These are phyloP conservation scores for Phorcus lineatus DNA, from an alignment of 2,888 invertebrate species.

Conservation along the genomic window DNA sequence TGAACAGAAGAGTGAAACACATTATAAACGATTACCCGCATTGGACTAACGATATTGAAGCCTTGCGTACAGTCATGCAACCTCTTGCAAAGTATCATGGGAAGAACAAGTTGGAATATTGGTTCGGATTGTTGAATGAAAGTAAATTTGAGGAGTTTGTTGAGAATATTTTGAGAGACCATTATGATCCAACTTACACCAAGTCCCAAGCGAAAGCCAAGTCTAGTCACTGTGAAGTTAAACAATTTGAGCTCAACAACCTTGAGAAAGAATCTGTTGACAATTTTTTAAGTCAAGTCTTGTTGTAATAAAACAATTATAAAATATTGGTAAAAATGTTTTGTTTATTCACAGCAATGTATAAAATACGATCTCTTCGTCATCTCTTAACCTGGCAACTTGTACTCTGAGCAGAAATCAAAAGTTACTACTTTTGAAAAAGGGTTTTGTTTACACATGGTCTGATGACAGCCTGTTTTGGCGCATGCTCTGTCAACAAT, in stretches of 20 bases:
- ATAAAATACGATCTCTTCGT: too few species aligned
- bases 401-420: too few species aligned
- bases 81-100: constrained; percentile 43
- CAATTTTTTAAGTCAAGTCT: constrained; percentile 11
- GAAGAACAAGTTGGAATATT: constrained; percentile 42
- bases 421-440: too few species aligned
- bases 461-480: too few species aligned
- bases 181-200: constrained; percentile 56
- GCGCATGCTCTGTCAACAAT: too few species aligned
- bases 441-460: too few species aligned
- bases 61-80: constrained; percentile 37
- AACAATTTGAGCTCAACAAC: neutral
- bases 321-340: too few species aligned
- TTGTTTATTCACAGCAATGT: too few species aligned
- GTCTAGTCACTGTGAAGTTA: neutral
- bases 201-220: constrained; percentile 55
- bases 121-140: constrained; percentile 48
- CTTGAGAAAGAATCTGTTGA: constrained; percentile 6
- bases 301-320: neutral
- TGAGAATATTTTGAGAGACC: constrained; percentile 46
- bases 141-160: constrained; percentile 55
- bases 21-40: constrained; percentile 52
- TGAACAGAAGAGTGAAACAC: constrained; percentile 53
- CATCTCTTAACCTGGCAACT: too few species aligned
- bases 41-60: constrained; percentile 48